Base-by-base conservation (phyloP, 2,888 invertebrate genomes). In the Schrankia costaestrigalis region DNA sequence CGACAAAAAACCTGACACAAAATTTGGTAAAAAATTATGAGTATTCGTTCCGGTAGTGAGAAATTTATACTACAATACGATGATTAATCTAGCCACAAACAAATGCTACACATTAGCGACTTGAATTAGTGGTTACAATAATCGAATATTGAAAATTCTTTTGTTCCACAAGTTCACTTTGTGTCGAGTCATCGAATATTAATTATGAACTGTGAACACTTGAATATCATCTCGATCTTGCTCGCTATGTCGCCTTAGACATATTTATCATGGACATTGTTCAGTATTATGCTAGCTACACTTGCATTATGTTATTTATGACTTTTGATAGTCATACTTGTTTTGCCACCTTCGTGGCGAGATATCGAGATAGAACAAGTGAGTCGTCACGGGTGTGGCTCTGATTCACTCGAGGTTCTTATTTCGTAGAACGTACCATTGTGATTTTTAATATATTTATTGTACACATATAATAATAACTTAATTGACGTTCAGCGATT, bases 131-230 rank as follows among this genome's bases (percentile, higher is more conserved):
- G 59, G 56, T 46, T 30, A 37, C 35, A 11, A 19, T 31, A 28
- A 44, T 59, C 52, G 50, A 48, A 46, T 39, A 55, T 30, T 36
- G 46, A 45, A 46, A 38, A 46, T 57, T 54, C 43, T 46, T 58
- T 52, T 63, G 54, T 58, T 53, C 47, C 46, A 45, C n/a, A 59
- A 60, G 68, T 63, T 60, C 38, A 32, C 25, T 56, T 71, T 67
- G 63, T 65, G 80, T 65, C 64, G 57, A 76, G 80, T 86, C 84
- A 85, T 72, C 67, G 71, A 76, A 77, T 82, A 78, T 79, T 84
- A 84, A 86, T 86, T 85, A 85, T 68, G 66, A 75, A 62, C 55
- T 53, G 57, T 61, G 64, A 71, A 58, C 60, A 58, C 44, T 55
- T 40, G 52, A 57, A 62, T 47, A 47, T 63, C 61, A 61, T 52